Evolutionary conservation across 2,113 vertebrate genomes (phyloP).

Genomic region (Notothenia rossii): DNA sequence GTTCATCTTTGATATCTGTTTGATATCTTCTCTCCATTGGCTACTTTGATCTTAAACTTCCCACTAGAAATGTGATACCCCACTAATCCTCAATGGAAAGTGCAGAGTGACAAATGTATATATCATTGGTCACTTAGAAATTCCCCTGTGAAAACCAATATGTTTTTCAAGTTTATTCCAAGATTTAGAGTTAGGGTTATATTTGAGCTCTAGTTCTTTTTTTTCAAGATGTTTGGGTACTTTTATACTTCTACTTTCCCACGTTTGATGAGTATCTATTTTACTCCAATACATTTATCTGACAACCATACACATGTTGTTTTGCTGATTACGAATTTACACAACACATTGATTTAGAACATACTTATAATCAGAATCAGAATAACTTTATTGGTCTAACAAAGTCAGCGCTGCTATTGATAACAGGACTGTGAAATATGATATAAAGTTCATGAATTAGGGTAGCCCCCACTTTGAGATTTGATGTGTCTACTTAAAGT

Average conservation of each 20-base stretch:
- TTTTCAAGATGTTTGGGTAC: not conserved
- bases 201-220: not conserved
- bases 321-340: not conserved
- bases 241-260: not conserved
- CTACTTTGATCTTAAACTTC: slow-evolving; percentile 64
- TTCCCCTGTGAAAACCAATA: slow-evolving; percentile 8
- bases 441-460: not conserved
- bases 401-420: not conserved
- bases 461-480: not conserved
- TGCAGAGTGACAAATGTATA: slow-evolving; percentile 37
- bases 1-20: slow-evolving; percentile 77
- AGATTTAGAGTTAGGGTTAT: not conserved
- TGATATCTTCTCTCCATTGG: slow-evolving; percentile 62
- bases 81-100: slow-evolving; percentile 51
- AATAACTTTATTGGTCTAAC: not conserved
- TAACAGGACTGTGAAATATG: not conserved
- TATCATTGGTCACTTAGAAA: slow-evolving; percentile 6
- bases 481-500: not conserved
- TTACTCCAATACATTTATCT: too few species aligned
- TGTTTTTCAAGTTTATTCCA: slow-evolving; percentile 7
- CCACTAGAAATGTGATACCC: slow-evolving; percentile 31
- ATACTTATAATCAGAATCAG: not conserved
- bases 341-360: not conserved
- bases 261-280: not conserved
- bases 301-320: not conserved